phyloP scores from a whole-genome alignment of 2,797 vertebrate genomes.

The Picus viridis region DNA sequence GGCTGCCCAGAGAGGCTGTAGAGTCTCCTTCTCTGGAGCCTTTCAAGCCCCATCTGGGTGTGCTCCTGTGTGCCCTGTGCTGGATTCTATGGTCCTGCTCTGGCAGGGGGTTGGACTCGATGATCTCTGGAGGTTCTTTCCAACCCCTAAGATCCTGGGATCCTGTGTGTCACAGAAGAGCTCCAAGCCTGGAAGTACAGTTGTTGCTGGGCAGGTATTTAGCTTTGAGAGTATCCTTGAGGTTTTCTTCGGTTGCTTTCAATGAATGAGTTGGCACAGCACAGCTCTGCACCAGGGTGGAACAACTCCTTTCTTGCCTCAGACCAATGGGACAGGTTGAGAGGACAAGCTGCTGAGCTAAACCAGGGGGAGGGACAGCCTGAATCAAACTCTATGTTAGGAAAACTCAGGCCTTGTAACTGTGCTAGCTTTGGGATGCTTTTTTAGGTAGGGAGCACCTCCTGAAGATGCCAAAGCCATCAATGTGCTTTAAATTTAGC shows the following conservation, averaged over 20 bases:
- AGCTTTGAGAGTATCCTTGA: not conserved
- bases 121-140: no score
- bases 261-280: not conserved
- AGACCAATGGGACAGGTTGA: not conserved
- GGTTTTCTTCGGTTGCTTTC: constrained; percentile 6
- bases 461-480: not conserved
- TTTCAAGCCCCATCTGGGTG: no score
- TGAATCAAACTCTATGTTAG: not conserved
- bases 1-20: no score
- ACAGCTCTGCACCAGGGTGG: not conserved
- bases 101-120: no score
- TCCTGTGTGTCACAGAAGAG: not conserved
- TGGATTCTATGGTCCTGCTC: no score
- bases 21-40: no score
- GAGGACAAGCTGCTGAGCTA: not conserved
- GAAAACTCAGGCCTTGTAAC: not conserved
- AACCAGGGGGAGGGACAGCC: not conserved
- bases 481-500: not conserved
- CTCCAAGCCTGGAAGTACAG: not conserved
- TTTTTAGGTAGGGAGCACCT: not conserved
- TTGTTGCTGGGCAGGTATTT: not conserved
- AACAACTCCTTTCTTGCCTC: not conserved
- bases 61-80: no score
- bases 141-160: no score
- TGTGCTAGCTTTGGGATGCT: not conserved